Base-by-base conservation (phyloP, 2,797 vertebrate genomes). In the Tenualosa thibaudeaui region DNA sequence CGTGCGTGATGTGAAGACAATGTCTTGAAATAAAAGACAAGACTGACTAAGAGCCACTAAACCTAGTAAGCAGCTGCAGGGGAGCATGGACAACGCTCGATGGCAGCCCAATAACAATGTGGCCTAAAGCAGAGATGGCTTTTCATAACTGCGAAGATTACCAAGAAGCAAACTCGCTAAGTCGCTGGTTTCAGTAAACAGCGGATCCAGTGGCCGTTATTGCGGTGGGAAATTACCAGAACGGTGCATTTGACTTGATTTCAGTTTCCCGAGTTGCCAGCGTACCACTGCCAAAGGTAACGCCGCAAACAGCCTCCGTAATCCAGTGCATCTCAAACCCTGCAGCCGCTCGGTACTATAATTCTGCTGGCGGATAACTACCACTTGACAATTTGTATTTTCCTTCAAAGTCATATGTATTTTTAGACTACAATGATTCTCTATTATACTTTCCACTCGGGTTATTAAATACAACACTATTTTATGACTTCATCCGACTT, bases 1-100 rank as follows among this genome's bases (percentile, higher is more conserved):
- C 98, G 0, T 99, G 98, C 86, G 98, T 99, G 84, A 99, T 99
- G 98, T 99, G 97, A 99, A 82, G 88, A 78, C 84, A 88, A 15
- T 75, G 17, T 75, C 88, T 82, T 86, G 58, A 82, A 82, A 81
- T 62, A 86, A 89, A 88, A 85, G 88, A 81, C 50, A 87, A 85
- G 88, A 88, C 89, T 82, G 87, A 91, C 89, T 81, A 68, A 46
- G 89, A 90, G 90, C 90, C 90, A 87, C n/a, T 90, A 82, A 84
- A 85, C n/a, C 82, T 40, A 75, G 68, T 75, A 40, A 5, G 68
- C 68, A 75, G 68, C 68, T 75, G 68, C 17, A 75, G 82, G 81
- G 71, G 86, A 82, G 54, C 5, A 46, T 24, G 49, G 81, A 10
- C 19, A 40, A 3, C 83, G 81, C 85, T 81, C 84, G 15, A 54